Evolutionary conservation across 1,140 invertebrate genomes (phyloP), one percentile per base, ranked within the genome.

Genomic region (Apis florea): DNA sequence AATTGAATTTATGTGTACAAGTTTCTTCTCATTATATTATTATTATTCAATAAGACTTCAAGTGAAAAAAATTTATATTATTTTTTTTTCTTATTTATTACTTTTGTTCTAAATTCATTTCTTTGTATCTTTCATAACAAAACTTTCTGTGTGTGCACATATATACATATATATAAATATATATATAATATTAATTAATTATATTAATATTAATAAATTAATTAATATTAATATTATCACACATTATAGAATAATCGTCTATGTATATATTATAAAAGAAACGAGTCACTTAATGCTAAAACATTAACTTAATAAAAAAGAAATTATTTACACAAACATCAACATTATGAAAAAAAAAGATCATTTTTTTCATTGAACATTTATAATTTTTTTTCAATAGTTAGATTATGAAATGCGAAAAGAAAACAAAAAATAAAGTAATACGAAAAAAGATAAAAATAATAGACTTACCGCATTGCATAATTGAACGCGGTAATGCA

Each of bases 401-500:
- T n/a, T 51, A 31, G 3, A 13, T 53, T 64, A 21, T 24, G 10
- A 31, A 40, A n/a, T 17, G 1, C 2, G 4, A 51, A 19, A 51
- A 19, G 9, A 1, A 21, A 4, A 53, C 6, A n/a, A 19, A n/a
- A 11, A 59, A 49, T n/a, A 49, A 15, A 24, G 0, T 0, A 53
- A 24, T 13, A 24, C 51, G 19, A 9, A 47, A 68, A 67, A 21
- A 47, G 10, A 72, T 24, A n/a, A 26, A 53, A 15, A 68, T 49
- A 24, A 4, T 47, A 61, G 15, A 88, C 90, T 91, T 76, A 96
- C 96, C 96, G 84, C 97, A 96, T 83, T 96, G 94, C 24, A 97
- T 95, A 26, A 97, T 95, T 26, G 96, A 94, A 80, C 95, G 95
- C 0, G 97, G 96, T 72, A 97, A 89, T 9, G 96, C 95, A 1